These are phyloP conservation scores for Perizoma affinitatum DNA, from an alignment of 2,888 invertebrate genomes.

Conservation along the genomic window DNA sequence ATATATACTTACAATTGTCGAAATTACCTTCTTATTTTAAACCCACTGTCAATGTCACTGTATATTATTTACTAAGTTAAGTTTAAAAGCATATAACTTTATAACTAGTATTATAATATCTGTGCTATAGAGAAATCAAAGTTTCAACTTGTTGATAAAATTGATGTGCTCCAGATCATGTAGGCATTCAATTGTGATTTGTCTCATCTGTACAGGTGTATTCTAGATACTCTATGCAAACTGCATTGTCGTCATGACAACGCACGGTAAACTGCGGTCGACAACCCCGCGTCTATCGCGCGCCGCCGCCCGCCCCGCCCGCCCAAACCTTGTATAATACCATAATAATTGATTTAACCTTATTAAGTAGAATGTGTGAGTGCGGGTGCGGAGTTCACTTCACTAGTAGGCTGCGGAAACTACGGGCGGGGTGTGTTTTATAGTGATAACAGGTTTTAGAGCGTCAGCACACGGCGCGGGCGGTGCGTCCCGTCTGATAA, in stretches of 20 bases:
- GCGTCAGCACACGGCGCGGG: slow-evolving; percentile 10
- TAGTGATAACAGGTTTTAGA: slow-evolving; percentile 18
- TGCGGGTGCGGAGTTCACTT: slow-evolving; percentile 22
- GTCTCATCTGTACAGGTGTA: slow-evolving; percentile 13
- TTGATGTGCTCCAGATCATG: no score
- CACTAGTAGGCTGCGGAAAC: not conserved
- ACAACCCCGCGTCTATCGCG: slow-evolving; percentile 52
- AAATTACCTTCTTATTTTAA: no score
- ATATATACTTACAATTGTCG: no score
- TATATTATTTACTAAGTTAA: no score
- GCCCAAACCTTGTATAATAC: slow-evolving; percentile 50
- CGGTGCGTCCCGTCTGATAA: slow-evolving; percentile 7
- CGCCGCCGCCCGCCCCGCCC: slow-evolving; percentile 48
- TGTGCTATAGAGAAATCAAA: no score
- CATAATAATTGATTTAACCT: slow-evolving; percentile 50
- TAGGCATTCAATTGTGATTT: not conserved
- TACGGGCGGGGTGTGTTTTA: slow-evolving; percentile 22
- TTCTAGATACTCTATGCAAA: slow-evolving; percentile 38
- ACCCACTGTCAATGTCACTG: no score
- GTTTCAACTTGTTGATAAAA: no score
- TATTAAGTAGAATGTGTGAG: slow-evolving; percentile 22
- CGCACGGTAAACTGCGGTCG: slow-evolving; percentile 56
- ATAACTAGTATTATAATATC: no score
- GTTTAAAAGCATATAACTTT: no score
- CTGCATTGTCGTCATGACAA: slow-evolving; percentile 59